These are phyloP conservation scores for Trilocha varians DNA, from an alignment of 2,888 invertebrate species.

Conservation along the genomic window DNA sequence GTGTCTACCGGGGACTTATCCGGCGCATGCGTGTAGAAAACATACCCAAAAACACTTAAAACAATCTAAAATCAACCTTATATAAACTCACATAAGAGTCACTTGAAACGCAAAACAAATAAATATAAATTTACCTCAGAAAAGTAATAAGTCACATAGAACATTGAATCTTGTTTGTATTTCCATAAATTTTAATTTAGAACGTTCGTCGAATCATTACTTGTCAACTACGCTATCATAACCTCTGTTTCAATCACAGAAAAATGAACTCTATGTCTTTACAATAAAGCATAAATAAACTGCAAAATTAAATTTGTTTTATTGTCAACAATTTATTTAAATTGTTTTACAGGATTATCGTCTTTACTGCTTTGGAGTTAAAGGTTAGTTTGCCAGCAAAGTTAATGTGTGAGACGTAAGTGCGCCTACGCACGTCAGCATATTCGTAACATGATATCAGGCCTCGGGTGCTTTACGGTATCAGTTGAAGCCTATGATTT, in stretches of 20 bases:
- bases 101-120: neutral
- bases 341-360: neutral
- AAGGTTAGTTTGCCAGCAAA: neutral
- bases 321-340: too few species aligned
- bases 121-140: neutral
- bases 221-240: neutral
- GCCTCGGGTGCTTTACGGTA: conserved; percentile 39
- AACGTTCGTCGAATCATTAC: neutral
- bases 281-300: too few species aligned
- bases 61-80: conserved; percentile 5
- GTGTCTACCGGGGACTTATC: conserved; percentile 42
- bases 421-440: conserved; percentile 57
- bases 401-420: conserved; percentile 10
- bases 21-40: conserved; percentile 24
- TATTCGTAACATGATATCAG: conserved; percentile 44
- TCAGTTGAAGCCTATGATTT: conserved; percentile 33
- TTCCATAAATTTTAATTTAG: neutral
- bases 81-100: neutral
- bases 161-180: neutral
- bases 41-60: conserved; percentile 12
- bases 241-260: neutral
- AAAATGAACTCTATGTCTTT: neutral
- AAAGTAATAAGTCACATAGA: neutral
- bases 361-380: neutral
- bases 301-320: too few species aligned